Evolutionary conservation across 1,140 invertebrate species (phyloP), one percentile per base, ranked within the genome.

Genomic region (Battus philenor): DNA sequence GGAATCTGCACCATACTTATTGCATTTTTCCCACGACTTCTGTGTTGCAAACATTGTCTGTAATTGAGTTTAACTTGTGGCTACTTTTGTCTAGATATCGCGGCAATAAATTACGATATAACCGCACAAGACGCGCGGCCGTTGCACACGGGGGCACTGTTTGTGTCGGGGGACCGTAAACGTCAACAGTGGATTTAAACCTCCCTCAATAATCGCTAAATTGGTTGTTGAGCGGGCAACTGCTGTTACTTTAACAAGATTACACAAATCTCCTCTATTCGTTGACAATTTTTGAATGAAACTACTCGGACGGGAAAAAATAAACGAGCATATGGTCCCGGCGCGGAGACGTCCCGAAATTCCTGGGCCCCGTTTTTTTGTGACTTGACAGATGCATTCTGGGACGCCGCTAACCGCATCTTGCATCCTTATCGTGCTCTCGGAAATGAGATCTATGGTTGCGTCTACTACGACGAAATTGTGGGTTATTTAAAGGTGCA

Each of bases 261-360:
- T 82, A 84, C 76, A 82, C 74, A 80, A 82, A 78, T 80, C 77
- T 68, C 57, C 34, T 65, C 61, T 74, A 69, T 64, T 54, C 74
- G 70, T 70, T 75, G 74, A 79, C 70, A 72, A 75, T 80, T 77
- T 84, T 84, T 84, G 80, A 84, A 84, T 84, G 80, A 81, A 83
- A 68, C 76, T 65, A 61, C 56, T 62, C 59, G 47, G 48, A 44
- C 44, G 55, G 68, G 73, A 81, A 84, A 75, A 77, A 77, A 75
- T 74, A 69, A 71, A 77, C 59, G 63, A 75, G 75, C 77, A 80
- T 68, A 57, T 76, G 38, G 74, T 73, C 68, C 54, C 60, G 61
- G 50, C 63, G 59, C 47, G 43, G 67, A 75, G 68, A 67, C 80
- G 67, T 84, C 77, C 80, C 76, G 64, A 81, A 84, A 81, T 84